Evolutionary conservation across 1,140 invertebrate species (phyloP), one percentile per base, ranked within the genome.

Genomic region (Kradibia gibbosae): DNA sequence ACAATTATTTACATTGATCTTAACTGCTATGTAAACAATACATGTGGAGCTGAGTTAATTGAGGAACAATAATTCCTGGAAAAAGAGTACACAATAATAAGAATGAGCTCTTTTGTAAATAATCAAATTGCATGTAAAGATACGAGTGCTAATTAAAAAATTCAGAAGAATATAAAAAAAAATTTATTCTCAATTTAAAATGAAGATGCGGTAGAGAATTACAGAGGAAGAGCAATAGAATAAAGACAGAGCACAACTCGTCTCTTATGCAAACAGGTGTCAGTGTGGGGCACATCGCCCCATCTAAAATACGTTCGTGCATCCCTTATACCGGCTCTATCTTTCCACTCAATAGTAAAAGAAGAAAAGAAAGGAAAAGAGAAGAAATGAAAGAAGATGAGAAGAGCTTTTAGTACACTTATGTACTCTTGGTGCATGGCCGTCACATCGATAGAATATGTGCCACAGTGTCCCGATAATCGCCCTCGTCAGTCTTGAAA

Each of bases 251-350:
- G 60, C 34, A 13, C 22, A 50, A 22, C 53, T 45, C 60, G 48
- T 71, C 71, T 79, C 77, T 79, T 79, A 79, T 71, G 77, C 77
- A 79, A 79, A 79, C 65, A 79, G 50, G 77, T 79, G 65, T 48
- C 65, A 53, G n/a, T 36, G 60, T 53, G 50, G 15, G 42, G 73
- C 48, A 31, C 65, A 28, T 67, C n/a, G 77, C 20, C 20, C 42
- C 42, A 67, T 78, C 75, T 67, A 45, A 78, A 78, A 78, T 62
- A 78, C 60, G 60, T 67, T 60, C 67, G 45, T 39, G 25, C 3
- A 31, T 2, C 22, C n/a, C 34, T 67, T 4, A 22, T 36, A 22
- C 34, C 10, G 5, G 50, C 65, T 39, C 25, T 60, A 4, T 31
- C 57, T 60, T 60, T 60, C n/a, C 55, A 62, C 70, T 45, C 8